phyloP scores from a whole-genome alignment of 1,140 invertebrate species.

The Ladona fulva region DNA sequence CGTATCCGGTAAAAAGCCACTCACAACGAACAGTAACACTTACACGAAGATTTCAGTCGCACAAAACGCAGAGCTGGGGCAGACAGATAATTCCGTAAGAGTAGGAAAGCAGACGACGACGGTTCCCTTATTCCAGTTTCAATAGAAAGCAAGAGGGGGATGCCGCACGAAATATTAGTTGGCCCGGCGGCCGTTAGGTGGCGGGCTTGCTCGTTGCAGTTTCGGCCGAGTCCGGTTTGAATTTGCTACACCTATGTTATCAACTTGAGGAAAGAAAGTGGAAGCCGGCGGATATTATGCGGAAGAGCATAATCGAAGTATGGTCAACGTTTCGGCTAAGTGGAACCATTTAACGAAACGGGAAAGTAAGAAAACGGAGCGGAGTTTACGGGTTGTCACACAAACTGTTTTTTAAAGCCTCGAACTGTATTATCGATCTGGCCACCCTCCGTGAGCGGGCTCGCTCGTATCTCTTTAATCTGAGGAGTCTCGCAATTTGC shows the following conservation, averaged over 20 bases:
- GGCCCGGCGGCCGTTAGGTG: not conserved
- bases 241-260: not conserved
- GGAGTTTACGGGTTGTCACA: not conserved
- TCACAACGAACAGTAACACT: not conserved
- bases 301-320: too few species aligned
- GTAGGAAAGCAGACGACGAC: not conserved
- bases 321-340: too few species aligned
- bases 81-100: not conserved
- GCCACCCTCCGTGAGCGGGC: not conserved
- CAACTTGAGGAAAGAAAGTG: not conserved
- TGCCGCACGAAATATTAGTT: conserved; percentile 9
- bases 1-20: not conserved
- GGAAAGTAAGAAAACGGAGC: too few species aligned
- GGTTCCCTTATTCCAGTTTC: not conserved
- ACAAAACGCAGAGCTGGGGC: not conserved
- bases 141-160: not conserved
- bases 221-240: not conserved
- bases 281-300: too few species aligned
- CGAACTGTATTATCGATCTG: not conserved
- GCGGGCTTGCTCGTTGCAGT: not conserved
- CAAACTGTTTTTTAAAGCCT: not conserved
- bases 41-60: not conserved
- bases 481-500: not conserved
- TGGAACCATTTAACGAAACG: too few species aligned
- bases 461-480: not conserved